Evolutionary conservation across 1,140 invertebrate species (phyloP).

Genomic region (Chelonus insularis): DNA sequence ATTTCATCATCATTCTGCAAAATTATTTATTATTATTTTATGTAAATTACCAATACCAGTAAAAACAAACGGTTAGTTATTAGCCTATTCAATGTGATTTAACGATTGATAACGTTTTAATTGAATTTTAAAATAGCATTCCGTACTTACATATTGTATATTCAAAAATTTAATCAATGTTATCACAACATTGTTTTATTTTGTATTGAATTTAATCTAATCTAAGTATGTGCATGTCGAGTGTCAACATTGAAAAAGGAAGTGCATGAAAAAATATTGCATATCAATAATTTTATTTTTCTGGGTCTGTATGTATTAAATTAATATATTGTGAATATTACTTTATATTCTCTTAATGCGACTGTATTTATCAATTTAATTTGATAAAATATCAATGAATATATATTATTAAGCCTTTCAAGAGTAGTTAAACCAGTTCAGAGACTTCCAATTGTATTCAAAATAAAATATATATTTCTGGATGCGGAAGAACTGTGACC

Average conservation of each 20-base stretch:
- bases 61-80: not conserved
- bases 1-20: too few species aligned
- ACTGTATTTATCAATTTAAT: too few species aligned
- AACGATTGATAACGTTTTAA: too few species aligned
- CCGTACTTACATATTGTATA: too few species aligned
- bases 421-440: not conserved
- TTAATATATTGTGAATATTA: not conserved
- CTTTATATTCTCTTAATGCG: too few species aligned
- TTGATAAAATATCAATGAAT: not conserved
- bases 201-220: slow-evolving; percentile 5
- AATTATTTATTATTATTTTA: too few species aligned
- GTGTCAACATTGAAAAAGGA: not conserved
- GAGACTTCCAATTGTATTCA: slow-evolving; percentile 26
- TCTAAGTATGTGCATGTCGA: not conserved
- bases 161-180: too few species aligned
- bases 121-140: too few species aligned
- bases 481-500: slow-evolving; percentile 10
- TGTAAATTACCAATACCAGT: too few species aligned
- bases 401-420: not conserved
- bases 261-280: not conserved
- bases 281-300: not conserved
- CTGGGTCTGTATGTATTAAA: not conserved
- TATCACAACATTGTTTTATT: not conserved
- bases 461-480: slow-evolving; percentile 11
- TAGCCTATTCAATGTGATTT: too few species aligned